Percentiles rank a stretch among this genome's conserved stretches.
phyloP scores from a whole-genome alignment of 2,888 invertebrate species.

The Standfussiana lucernea region DNA sequence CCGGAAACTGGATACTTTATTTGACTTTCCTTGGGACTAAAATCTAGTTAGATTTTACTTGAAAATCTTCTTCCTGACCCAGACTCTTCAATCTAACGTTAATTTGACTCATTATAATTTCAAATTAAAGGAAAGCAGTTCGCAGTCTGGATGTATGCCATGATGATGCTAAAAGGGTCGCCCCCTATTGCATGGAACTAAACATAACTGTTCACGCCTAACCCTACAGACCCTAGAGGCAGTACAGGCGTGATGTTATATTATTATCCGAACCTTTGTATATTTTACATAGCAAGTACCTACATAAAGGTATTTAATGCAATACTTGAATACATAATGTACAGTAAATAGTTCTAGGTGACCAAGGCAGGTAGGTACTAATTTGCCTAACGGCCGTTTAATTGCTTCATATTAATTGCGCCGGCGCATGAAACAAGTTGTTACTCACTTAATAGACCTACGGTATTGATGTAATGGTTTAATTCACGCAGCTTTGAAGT shows the following conservation, averaged over 20 bases:
- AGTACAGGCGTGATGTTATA: not conserved
- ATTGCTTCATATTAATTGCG: constrained; percentile 61
- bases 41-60: not conserved
- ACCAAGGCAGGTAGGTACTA: constrained; percentile 47
- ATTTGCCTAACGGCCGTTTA: constrained; percentile 61
- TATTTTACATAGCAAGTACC: not conserved
- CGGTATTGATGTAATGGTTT: constrained; percentile 39
- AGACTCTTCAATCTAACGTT: not conserved
- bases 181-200: not conserved
- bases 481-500: constrained; percentile 33
- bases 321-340: constrained; percentile 45
- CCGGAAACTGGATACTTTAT: not conserved
- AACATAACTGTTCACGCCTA: not conserved
- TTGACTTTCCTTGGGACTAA: not conserved
- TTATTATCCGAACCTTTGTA: not conserved
- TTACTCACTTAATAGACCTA: constrained; percentile 54
- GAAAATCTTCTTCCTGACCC: not conserved
- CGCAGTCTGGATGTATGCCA: not conserved
- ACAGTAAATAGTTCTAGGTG: constrained; percentile 43
- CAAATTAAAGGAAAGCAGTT: not conserved
- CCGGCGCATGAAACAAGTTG: constrained; percentile 50
- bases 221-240: not conserved
- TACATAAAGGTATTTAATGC: constrained; percentile 18
- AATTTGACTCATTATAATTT: not conserved
- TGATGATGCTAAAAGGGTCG: not conserved